phyloP scores from a whole-genome alignment of 2,797 vertebrate species.

The Sebastes paucispinis region DNA sequence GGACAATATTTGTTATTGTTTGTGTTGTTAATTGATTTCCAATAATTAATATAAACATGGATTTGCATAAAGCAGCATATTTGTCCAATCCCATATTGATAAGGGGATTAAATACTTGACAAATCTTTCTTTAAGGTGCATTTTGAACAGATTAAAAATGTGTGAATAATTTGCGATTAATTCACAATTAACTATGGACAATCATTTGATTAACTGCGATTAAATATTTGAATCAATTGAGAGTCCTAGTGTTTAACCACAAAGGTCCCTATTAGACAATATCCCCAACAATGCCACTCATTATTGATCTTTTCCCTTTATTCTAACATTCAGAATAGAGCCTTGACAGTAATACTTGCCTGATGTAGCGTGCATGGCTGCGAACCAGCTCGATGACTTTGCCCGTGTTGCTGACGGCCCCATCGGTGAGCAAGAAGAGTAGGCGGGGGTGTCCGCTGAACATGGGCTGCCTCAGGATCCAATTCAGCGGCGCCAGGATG shows the following conservation, averaged over 20 bases:
- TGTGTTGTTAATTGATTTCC: no score
- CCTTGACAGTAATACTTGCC: constrained; percentile 72
- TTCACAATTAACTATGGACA: no score
- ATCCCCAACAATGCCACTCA: background rate
- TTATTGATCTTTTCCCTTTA: background rate
- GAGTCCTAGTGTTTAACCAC: background rate
- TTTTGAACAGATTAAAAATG: no score
- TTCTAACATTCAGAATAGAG: background rate
- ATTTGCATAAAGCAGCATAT: no score
- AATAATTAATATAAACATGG: no score
- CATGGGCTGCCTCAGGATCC: constrained; percentile 89
- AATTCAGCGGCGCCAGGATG: constrained; percentile 88
- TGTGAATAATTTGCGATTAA: no score
- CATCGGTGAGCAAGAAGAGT: constrained; percentile 89
- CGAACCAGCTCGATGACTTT: constrained; percentile 91
- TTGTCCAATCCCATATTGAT: no score
- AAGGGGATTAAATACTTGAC: no score
- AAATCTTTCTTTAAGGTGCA: no score
- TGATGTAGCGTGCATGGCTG: constrained; percentile 86
- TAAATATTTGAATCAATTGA: no score
- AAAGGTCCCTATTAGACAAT: background rate
- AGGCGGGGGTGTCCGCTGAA: constrained; percentile 89
- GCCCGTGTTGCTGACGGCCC: constrained; percentile 87
- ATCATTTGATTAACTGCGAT: no score
- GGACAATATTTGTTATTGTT: no score